Evolutionary conservation across 2,797 vertebrate genomes (phyloP).

Genomic region (Ceryle rudis): DNA sequence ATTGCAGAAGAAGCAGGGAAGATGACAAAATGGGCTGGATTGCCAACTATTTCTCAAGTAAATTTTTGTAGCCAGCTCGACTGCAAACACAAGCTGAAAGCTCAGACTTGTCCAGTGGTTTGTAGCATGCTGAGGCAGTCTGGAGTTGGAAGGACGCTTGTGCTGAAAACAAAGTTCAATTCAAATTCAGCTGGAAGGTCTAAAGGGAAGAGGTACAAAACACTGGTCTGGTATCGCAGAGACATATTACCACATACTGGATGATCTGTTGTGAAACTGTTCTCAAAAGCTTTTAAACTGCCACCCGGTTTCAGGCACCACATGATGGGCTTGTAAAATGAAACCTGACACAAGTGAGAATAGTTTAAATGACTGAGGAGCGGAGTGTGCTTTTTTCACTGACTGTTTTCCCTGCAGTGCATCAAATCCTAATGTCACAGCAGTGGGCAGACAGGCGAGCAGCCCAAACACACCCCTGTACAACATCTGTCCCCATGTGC

Average conservation of each 20-base stretch:
- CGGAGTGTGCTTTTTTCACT: not conserved
- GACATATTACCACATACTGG: not conserved
- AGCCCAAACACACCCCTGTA: not conserved
- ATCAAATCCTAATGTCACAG: not conserved
- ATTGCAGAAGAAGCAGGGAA: not conserved
- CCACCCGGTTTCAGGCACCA: not conserved
- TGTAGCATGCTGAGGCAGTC: not conserved
- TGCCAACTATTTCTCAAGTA: slow-evolving; percentile 29
- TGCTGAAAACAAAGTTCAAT: not conserved
- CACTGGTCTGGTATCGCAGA: not conserved
- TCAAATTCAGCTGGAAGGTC: not conserved
- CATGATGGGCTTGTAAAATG: not conserved
- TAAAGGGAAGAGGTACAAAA: not conserved
- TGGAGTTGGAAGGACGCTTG: not conserved
- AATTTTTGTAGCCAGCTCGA: not conserved
- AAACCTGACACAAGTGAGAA: not conserved
- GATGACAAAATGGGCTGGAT: not conserved
- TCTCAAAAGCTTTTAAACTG: slow-evolving; percentile 40
- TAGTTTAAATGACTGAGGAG: not conserved
- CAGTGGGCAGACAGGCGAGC: not conserved
- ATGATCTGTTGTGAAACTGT: slow-evolving; percentile 17
- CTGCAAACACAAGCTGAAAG: not conserved
- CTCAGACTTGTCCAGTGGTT: not conserved
- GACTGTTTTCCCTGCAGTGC: not conserved
- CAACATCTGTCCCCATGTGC: not conserved